Percentiles rank a stretch among this genome's conserved stretches.
phyloP scores from a whole-genome alignment of 2,113 vertebrate genomes.

The Mungos mungo region DNA sequence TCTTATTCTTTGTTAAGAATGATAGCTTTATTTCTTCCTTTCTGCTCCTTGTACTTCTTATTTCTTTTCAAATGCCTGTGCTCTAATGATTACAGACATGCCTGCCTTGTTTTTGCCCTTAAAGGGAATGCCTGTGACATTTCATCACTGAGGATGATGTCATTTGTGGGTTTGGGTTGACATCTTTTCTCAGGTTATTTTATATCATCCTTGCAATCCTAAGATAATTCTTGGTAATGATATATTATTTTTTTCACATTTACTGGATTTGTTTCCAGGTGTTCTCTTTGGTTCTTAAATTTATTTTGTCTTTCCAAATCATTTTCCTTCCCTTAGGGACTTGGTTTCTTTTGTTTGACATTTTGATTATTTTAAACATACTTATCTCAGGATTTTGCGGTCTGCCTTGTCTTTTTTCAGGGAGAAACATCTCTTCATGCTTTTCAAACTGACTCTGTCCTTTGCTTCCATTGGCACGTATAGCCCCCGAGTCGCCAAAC shows the following conservation, averaged over 20 bases:
- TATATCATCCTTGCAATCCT: neutral
- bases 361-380: conserved; percentile 15
- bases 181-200: neutral
- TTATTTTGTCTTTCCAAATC: neutral
- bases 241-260: neutral
- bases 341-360: conserved; percentile 41
- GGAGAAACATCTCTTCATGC: neutral
- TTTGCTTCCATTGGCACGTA: neutral
- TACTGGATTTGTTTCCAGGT: conserved; percentile 26
- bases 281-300: conserved; percentile 31
- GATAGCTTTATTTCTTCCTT: neutral
- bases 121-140: neutral
- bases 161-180: neutral
- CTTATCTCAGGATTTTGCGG: neutral
- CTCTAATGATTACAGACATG: neutral
- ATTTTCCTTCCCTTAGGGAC: neutral
- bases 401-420: neutral
- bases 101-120: neutral
- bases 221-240: neutral
- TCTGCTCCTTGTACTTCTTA: neutral
- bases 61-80: neutral
- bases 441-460: neutral
- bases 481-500: neutral
- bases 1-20: neutral
- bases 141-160: neutral